Evolutionary conservation across 1,140 invertebrate species (phyloP), one percentile per base, ranked within the genome.

Genomic region (Euschistus heros): DNA sequence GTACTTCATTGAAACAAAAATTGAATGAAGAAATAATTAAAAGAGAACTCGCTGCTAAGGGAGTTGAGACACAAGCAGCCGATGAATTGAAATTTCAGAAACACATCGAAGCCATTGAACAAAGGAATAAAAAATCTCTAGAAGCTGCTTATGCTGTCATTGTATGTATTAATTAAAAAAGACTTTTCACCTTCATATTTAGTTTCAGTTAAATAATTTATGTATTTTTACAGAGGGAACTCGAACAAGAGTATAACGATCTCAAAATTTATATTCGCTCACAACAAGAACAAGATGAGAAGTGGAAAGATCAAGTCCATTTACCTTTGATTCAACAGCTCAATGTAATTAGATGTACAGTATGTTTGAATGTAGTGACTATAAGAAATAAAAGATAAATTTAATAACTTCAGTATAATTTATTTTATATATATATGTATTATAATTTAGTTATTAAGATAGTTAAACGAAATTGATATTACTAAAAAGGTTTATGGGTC

Each of bases 161-260:
- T 50, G 47, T 50, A 50, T 20, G 47, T 22, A 50, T 50, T 7
- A 18, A 18, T 50, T 50, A 20, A 50, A 37, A 37, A 37, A 6
- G 13, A 30, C 7, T 37, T 6, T 10, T 37, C 13, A 13, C 33
- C 33, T 37, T 1, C 33, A 37, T 6, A 5, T 6, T 1, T 52
- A 10, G 33, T 37, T 6, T 10, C 33, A 10, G 5, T 37, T 37
- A 13, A 13, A 10, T 37, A 37, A 6, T 37, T 57, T 54, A 22
- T 18, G 65, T 26, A 57, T 33, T 60, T 67, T 50, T 71, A 47
- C 63, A 79, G 69, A 75, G 77, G 60, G 78, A 81, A 50, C 68
- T 78, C 15, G 75, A 80, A 66, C 69, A 75, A 7, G 80, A 83
- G 66, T 71, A 80, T 62, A 74, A 77, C 10, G 74, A 77, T 10